Percentiles rank a stretch among this genome's conserved stretches.
Evolutionary conservation across 2,797 vertebrate genomes (phyloP).

Genomic region (Clangula hyemalis): DNA sequence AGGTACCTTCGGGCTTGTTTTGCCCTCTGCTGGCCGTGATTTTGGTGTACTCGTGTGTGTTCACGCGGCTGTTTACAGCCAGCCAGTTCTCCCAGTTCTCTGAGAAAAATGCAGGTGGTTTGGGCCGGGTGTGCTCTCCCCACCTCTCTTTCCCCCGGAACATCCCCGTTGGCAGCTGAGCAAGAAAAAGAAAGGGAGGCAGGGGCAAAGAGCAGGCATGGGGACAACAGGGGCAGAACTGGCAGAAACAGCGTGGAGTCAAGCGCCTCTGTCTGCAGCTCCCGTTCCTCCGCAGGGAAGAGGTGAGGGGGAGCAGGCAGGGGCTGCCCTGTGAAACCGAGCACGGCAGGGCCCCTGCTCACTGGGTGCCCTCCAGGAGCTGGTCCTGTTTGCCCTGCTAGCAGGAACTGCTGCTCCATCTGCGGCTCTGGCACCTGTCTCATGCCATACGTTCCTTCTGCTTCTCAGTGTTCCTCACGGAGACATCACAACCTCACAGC

Average conservation of each 20-base stretch:
- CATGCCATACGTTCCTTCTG: neutral
- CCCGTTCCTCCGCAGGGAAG: accelerated
- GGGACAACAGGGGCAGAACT: neutral
- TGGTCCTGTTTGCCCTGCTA: neutral
- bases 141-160: neutral
- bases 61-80: neutral
- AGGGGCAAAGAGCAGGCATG: neutral
- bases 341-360: neutral
- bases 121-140: neutral
- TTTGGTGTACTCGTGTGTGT: accelerated
- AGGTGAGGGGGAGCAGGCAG: too few species aligned
- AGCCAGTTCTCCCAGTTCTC: neutral
- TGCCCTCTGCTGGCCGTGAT: neutral
- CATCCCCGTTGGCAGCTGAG: neutral
- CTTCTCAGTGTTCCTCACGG: neutral
- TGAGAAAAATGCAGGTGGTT: neutral
- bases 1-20: neutral
- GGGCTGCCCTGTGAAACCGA: too few species aligned
- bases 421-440: neutral
- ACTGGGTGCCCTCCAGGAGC: neutral
- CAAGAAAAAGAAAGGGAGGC: neutral
- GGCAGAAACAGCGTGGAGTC: neutral
- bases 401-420: neutral
- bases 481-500: neutral
- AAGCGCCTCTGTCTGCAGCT: accelerated